Base-by-base conservation (phyloP, 2,888 invertebrate species). In the Acronicta psi region DNA sequence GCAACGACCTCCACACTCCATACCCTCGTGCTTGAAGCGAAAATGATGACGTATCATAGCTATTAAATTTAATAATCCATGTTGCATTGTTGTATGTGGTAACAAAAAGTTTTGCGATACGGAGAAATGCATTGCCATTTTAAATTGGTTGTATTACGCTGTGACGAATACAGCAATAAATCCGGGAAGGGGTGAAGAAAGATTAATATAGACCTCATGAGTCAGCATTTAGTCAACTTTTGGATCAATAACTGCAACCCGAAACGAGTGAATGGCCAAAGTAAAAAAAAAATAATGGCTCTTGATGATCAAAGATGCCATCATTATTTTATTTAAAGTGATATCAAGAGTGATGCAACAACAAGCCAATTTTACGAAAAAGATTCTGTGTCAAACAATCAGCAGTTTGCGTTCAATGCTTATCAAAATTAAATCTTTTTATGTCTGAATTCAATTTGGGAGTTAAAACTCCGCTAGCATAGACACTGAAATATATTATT, bases 161-260 rank as follows among this genome's bases (percentile, higher is more conserved):
- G 87, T 87, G 84, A 84, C 90, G 86, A 88, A 86, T 86, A 77
- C 70, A 63, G 80, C 75, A 83, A 84, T 83, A 82, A 85, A 84
- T 82, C 80, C 75, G 74, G 65, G 75, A 81, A 81, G 83, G 90
- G 77, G 75, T 79, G 75, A 60, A 65, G 59, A 62, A 79, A 85
- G 88, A 90, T 90, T 90, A 86, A 92, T 91, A 82, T 72, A 80
- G 69, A 65, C 63, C 37, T 72, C 71, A 74, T 92, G 92, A 92
- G 80, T 83, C 70, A 69, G 88, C 90, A 69, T 82, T 87, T 74
- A 64, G 74, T 62, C 43, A 77, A 79, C 62, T 81, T 82, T 79
- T 69, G 82, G 82, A 84, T 85, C 82, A 75, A 84, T 83, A 81
- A 73, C 50, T 69, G 65, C 64, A 67, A 69, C 70, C 46, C 50